Evolutionary conservation across 2,888 invertebrate genomes (phyloP).

Genomic region (Tryphoninae sp.): DNA sequence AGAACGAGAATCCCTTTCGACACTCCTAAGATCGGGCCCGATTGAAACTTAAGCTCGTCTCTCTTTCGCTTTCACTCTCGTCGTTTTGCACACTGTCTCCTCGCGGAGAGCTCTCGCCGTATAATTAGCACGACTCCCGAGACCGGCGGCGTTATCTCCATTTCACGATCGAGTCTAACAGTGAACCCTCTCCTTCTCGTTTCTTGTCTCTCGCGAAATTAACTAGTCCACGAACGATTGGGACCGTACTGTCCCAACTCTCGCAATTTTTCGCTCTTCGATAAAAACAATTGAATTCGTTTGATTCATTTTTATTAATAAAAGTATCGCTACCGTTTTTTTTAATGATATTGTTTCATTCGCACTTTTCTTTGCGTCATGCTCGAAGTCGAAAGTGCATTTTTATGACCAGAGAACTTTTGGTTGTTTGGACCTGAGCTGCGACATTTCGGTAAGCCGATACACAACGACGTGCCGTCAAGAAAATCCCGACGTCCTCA

Average conservation of each 20-base stretch:
- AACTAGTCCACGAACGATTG: conserved; percentile 54
- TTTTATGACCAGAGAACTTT: no score
- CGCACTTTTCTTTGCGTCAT: no score
- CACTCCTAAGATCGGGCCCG: conserved; percentile 22
- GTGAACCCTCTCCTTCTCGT: conserved; percentile 22
- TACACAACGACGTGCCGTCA: conserved; percentile 14
- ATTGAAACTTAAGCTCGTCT: conserved; percentile 52
- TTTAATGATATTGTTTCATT: no score
- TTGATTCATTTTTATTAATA: neutral
- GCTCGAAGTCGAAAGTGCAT: no score
- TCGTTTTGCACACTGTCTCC: conserved; percentile 15
- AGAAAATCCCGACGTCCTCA: neutral
- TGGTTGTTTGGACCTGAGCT: neutral
- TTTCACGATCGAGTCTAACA: conserved; percentile 47
- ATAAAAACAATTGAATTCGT: neutral
- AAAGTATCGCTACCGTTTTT: no score
- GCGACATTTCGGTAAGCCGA: conserved; percentile 20
- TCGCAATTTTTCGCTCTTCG: neutral
- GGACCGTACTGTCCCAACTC: neutral
- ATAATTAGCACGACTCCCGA: conserved; percentile 60
- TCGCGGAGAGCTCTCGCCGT: conserved; percentile 37
- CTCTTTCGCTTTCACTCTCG: conserved; percentile 11
- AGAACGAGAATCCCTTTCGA: conserved; percentile 21
- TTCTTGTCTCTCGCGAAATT: conserved; percentile 45
- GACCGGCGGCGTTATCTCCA: conserved; percentile 46